Evolutionary conservation across 2,888 invertebrate genomes (phyloP), one percentile per base, ranked within the genome.

Genomic region (Flexamia atlantica): DNA sequence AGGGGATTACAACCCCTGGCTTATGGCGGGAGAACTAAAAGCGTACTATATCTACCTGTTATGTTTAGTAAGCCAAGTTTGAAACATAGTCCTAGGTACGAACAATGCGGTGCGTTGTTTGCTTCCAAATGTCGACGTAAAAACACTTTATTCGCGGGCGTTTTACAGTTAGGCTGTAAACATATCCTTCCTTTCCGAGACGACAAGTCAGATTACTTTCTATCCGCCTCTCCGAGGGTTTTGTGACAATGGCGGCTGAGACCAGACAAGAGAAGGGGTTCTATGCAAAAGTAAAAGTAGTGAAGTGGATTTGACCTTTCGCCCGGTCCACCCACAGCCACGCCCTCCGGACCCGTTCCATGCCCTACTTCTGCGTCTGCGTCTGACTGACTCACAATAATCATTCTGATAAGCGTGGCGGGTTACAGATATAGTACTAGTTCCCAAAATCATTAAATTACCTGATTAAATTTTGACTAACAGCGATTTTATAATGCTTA

Each of bases 221-320:
- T 40, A 72, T 20, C 17, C 72, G 64, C 40, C 70, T 14, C 9
- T 70, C 74, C 46, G 40, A 30, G 70, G 14, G 74, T 40, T 9
- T 46, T 50, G 46, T 12, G 74, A 46, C 46, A 76, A 36, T 57
- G 17, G 57, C 1, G 32, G 53, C 20, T 79, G 20, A n/a, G 32
- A 20, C 79, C 30, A 79, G 79, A 53, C 30, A 32, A 57, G 79
- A 57, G 79, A 53, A 23, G 20, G 76, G 30, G 57, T 23, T 40
- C 28, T 30, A 53, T 53, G 79, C 57, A 79, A 57, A 79, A 79
- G 79, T 79, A 79, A 79, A 53, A 79, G 79, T 79, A 17, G 57
- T 50, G 50, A 12, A 79, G 79, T 79, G 32, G 79, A 36, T 28
- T 40, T 76, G 79, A 79, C 79, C 79, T 79, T 79, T 79, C 30